phyloP scores from a whole-genome alignment of 2,888 invertebrate species.

The Tiliacea aurago region DNA sequence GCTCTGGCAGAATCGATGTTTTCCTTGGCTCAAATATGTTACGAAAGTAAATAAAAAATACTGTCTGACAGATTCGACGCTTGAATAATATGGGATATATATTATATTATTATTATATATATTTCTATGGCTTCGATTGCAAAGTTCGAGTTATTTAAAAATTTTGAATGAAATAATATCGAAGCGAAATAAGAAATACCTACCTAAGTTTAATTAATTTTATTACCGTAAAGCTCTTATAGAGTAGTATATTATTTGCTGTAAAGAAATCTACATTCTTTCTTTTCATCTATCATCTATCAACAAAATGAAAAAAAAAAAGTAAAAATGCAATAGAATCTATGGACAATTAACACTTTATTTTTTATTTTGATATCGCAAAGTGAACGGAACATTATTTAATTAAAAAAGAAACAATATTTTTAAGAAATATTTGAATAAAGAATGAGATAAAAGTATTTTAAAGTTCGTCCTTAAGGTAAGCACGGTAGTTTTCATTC shows the following conservation, averaged over 20 bases:
- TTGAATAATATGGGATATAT: too few relatives aligned
- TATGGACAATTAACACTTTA: slow-evolving; percentile 20
- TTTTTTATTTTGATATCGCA: slow-evolving; percentile 12
- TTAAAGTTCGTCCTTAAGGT: slow-evolving; percentile 84
- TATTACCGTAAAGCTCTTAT: background rate
- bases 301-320: background rate
- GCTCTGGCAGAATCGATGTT: slow-evolving; percentile 36
- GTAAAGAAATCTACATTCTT: background rate
- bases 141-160: background rate
- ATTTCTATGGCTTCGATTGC: background rate
- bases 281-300: background rate
- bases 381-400: background rate
- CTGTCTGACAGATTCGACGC: too few relatives aligned
- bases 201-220: background rate
- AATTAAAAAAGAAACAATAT: background rate
- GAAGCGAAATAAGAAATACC: slow-evolving; percentile 4
- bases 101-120: too few relatives aligned
- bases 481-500: slow-evolving; percentile 86
- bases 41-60: slow-evolving; percentile 47
- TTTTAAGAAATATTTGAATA: background rate
- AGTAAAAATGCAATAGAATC: background rate
- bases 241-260: background rate
- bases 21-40: slow-evolving; percentile 38
- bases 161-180: background rate
- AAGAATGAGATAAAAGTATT: background rate